Evolutionary conservation across 2,113 vertebrate species (phyloP).

Genomic region (Chaenocephalus aceratus): DNA sequence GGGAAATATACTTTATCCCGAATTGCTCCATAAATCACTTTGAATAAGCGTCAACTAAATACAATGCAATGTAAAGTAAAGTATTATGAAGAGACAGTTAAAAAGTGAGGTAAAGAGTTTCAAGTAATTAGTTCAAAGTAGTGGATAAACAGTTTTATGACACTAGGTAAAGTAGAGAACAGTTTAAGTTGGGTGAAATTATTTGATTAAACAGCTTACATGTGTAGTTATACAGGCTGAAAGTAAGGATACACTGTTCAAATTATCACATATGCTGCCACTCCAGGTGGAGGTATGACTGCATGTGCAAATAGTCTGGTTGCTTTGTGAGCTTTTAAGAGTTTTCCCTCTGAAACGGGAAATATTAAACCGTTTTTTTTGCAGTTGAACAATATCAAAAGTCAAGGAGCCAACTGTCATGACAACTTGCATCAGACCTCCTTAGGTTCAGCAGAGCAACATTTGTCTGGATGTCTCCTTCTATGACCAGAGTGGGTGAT

Average conservation of each 20-base stretch:
- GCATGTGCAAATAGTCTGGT: neutral
- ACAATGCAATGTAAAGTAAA: neutral
- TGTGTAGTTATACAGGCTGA: neutral
- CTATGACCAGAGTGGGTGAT: conserved; percentile 71
- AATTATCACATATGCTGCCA: neutral
- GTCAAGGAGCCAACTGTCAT: conserved; percentile 58
- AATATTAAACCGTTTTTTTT: conserved; percentile 54
- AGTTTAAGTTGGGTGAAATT: neutral
- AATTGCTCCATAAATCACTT: too few species aligned
- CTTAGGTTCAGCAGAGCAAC: conserved; percentile 63
- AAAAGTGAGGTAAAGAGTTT: neutral
- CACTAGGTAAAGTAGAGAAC: neutral
- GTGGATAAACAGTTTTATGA: neutral
- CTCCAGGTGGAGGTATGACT: neutral
- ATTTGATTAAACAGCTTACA: neutral
- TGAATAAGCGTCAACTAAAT: neutral
- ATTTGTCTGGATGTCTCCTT: conserved; percentile 76
- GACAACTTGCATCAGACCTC: conserved; percentile 66
- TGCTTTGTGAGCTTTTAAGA: conserved; percentile 18
- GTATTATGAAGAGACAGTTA: neutral
- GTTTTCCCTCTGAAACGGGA: conserved; percentile 7
- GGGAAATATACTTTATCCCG: too few species aligned
- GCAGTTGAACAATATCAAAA: conserved; percentile 62
- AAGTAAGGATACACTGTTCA: neutral
- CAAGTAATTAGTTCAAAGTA: neutral